Evolutionary conservation across 2,113 vertebrate genomes (phyloP), one percentile per base, ranked within the genome.

Genomic region (Takifugu flavidus): DNA sequence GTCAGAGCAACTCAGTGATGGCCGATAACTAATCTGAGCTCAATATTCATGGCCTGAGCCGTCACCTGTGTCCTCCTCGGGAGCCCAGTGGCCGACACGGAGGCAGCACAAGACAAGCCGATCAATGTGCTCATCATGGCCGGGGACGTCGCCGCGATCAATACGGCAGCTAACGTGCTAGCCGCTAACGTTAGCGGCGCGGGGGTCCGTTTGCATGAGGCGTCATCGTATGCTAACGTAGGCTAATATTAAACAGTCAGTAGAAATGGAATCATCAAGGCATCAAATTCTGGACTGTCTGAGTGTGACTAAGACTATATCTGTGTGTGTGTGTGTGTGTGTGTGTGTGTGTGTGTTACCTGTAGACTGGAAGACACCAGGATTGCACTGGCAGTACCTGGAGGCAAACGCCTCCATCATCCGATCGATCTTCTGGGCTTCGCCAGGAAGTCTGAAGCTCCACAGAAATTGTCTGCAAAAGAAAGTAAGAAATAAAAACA

Each of bases 351-450:
- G 56, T 61, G 66, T 44, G 25, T 42, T 84, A 99, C 96, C 97
- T 91, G 97, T 98, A 78, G 96, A 99, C 89, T 98, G 97, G 90
- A 98, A 98, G 86, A 99, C 96, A 13, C 97, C 96, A 0, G 93
- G 94, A 84, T 98, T 98, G 88, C 97, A 98, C 59, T 96, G 93
- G 84, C 97, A 99, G 86, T 99, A 99, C 61, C 96, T 94, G 7
- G 95, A 94, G 34, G 96, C 96, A 45, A 99, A 98, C n/a, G 96
- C 94, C 89, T 98, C 96, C 97, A 98, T 98, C 96, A 99, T 99
- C 47, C 96, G 91, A 83, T 98, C 97, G 46, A 99, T 99, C 88
- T 99, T 98, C 89, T 99, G 95, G 11, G 96, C 96, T 82, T 98
- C 96, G 39, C 96, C 95, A 0, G 97, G 97, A 65, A 99, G 93